phyloP scores from a whole-genome alignment of 1,140 invertebrate genomes.

The Cotesia chilonis region DNA sequence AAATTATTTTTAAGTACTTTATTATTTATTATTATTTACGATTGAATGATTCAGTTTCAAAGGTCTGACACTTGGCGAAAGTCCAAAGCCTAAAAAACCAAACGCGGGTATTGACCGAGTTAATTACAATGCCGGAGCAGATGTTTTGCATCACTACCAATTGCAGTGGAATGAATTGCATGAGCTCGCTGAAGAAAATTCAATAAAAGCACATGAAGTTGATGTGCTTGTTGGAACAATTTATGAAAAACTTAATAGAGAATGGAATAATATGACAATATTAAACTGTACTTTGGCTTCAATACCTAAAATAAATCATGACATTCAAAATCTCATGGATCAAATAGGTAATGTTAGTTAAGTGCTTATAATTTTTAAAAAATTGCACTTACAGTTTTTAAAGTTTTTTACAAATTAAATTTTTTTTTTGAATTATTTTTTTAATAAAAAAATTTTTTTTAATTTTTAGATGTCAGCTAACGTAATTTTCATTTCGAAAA shows the following conservation, averaged over 20 bases:
- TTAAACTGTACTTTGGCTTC: slow-evolving; percentile 67
- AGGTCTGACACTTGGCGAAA: slow-evolving; percentile 53
- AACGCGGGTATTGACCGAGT: slow-evolving; percentile 50
- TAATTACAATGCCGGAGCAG: slow-evolving; percentile 69
- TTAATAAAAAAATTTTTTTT: too few relatives aligned
- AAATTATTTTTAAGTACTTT: not conserved
- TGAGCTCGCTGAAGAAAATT: slow-evolving; percentile 71
- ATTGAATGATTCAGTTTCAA: slow-evolving; percentile 53
- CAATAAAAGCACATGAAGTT: slow-evolving; percentile 68
- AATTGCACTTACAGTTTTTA: too few relatives aligned
- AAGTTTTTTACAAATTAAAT: too few relatives aligned
- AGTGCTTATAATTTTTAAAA: not conserved
- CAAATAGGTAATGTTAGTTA: slow-evolving; percentile 65
- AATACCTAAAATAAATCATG: slow-evolving; percentile 70
- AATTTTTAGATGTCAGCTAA: too few relatives aligned
- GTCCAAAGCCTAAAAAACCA: slow-evolving; percentile 51
- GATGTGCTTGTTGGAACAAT: slow-evolving; percentile 69
- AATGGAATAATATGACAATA: slow-evolving; percentile 66
- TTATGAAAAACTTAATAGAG: slow-evolving; percentile 66
- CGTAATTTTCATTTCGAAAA: too few relatives aligned
- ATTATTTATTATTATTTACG: slow-evolving; percentile 5
- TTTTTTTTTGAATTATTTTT: too few relatives aligned
- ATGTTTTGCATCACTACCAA: slow-evolving; percentile 72
- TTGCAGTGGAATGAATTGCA: slow-evolving; percentile 74
- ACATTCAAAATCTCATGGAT: slow-evolving; percentile 69